Percentiles rank a stretch among this genome's conserved stretches.
These are phyloP conservation scores for Liodrosophila aerea DNA, from an alignment of 2,888 invertebrate genomes.

Conservation along the genomic window DNA sequence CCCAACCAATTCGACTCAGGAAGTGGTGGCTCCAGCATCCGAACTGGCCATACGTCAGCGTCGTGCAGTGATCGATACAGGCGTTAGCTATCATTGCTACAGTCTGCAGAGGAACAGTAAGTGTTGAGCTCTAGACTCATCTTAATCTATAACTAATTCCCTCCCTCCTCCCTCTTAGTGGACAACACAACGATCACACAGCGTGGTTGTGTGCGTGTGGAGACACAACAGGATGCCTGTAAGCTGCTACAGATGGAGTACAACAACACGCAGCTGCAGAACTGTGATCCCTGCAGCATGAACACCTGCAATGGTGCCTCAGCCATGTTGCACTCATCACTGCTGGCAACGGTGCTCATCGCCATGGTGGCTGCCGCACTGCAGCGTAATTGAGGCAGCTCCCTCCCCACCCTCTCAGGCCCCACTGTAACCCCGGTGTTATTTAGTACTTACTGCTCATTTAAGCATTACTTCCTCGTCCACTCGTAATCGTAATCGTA, in stretches of 20 bases:
- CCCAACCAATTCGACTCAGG: constrained; percentile 3
- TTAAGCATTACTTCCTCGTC: constrained; percentile 29
- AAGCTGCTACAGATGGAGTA: constrained; percentile 46
- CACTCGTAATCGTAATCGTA: too few relatives aligned
- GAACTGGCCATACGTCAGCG: constrained; percentile 59
- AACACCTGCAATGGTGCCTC: constrained; percentile 76
- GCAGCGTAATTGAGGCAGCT: constrained; percentile 45
- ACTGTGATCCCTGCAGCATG: constrained; percentile 73
- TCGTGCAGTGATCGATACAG: constrained; percentile 36
- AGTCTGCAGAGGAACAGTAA: constrained; percentile 65
- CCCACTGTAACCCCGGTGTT: constrained; percentile 57
- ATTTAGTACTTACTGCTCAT: constrained; percentile 58
- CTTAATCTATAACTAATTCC: background rate
- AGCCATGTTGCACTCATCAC: constrained; percentile 64
- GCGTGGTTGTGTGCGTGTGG: constrained; percentile 78
- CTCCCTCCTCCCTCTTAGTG: constrained; percentile 34
- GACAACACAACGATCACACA: constrained; percentile 54
- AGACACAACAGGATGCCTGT: constrained; percentile 65
- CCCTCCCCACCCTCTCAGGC: background rate
- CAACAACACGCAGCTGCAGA: constrained; percentile 37
- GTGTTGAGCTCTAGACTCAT: constrained; percentile 13
- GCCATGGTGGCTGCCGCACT: constrained; percentile 64
- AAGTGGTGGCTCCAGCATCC: constrained; percentile 4
- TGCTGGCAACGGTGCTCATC: constrained; percentile 63
- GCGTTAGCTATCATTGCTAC: constrained; percentile 75